Conservation (phyloP, 1,140 invertebrate genomes). For the Drosophila sucinea region DNA sequence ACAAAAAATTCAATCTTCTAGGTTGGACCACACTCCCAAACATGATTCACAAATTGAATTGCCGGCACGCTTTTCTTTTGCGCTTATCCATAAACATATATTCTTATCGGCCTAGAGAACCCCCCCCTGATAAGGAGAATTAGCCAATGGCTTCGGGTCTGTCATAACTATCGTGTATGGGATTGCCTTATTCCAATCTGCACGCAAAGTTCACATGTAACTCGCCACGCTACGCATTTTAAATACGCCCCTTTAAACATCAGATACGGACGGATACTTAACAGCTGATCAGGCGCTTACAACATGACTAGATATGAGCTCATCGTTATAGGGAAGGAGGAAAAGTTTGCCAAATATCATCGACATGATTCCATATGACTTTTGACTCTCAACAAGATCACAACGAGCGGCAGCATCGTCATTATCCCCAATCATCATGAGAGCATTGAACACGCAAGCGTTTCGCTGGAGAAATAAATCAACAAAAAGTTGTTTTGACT, state of each 20-base stretch:
- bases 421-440: constrained; percentile 22
- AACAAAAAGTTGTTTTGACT: constrained; percentile 54
- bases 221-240: constrained; percentile 5
- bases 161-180: background rate
- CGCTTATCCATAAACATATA: background rate
- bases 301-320: constrained; percentile 67
- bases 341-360: constrained; percentile 8
- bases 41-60: constrained; percentile 35
- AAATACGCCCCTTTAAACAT: background rate
- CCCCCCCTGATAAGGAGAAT: constrained; percentile 32
- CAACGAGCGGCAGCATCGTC: constrained; percentile 44
- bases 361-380: constrained; percentile 10
- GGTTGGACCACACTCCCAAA: constrained; percentile 50
- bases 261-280: background rate
- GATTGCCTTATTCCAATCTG: constrained; percentile 2
- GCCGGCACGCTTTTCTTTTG: constrained; percentile 41
- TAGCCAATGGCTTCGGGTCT: constrained; percentile 17
- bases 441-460: constrained; percentile 65
- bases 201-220: constrained; percentile 50
- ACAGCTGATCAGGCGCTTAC: constrained; percentile 56
- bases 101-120: constrained; percentile 23
- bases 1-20: background rate
- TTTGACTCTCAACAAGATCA: constrained; percentile 26
- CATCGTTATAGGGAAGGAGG: constrained; percentile 36
- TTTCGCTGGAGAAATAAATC: constrained; percentile 33